Conservation (phyloP, 1,140 invertebrate genomes). For the Drosophila sturtevanti region DNA sequence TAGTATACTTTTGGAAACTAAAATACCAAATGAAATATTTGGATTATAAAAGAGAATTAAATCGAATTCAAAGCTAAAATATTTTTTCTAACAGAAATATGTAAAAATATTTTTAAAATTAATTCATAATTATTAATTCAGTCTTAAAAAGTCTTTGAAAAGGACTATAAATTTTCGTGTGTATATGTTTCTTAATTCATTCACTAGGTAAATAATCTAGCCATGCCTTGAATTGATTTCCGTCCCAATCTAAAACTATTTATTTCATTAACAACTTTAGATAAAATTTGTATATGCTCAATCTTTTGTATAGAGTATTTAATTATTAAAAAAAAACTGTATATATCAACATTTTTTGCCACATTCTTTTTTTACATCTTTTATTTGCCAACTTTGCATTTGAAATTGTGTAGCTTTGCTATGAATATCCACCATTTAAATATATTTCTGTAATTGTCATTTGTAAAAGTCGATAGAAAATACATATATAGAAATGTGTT, state of each 20-base stretch:
- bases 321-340: background rate
- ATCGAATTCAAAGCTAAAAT: too few relatives aligned
- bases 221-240: too few relatives aligned
- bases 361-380: background rate
- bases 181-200: too few relatives aligned
- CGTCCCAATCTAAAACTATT: too few relatives aligned
- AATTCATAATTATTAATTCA: too few relatives aligned
- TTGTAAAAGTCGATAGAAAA: slow-evolving; percentile 33
- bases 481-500: slow-evolving; percentile 19
- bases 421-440: background rate
- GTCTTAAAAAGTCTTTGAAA: too few relatives aligned
- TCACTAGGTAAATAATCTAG: too few relatives aligned
- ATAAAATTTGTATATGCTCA: background rate
- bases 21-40: background rate
- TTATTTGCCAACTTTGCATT: background rate
- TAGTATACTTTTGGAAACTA: background rate
- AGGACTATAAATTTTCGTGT: too few relatives aligned
- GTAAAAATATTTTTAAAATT: too few relatives aligned
- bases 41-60: too few relatives aligned
- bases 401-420: background rate
- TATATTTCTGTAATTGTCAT: slow-evolving; percentile 19
- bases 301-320: background rate
- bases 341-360: background rate
- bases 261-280: background rate
- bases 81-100: too few relatives aligned